A percentile compares a stretch with the other conserved stretches of the same genome.
These are phyloP conservation scores for Cossypha heuglini DNA, from an alignment of 2,797 vertebrate genomes.

Conservation along the genomic window DNA sequence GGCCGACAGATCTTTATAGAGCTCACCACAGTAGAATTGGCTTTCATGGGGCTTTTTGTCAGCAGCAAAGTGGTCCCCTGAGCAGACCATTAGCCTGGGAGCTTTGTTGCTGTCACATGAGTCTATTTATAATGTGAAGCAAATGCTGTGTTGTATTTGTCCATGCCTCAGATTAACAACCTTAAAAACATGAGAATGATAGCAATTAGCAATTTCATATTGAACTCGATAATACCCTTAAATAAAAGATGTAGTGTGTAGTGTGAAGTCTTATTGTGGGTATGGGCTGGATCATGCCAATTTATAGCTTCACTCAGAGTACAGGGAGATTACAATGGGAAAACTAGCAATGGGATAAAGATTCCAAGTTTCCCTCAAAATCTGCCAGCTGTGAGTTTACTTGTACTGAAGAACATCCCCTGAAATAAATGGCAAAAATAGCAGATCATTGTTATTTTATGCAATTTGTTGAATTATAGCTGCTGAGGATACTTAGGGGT, in stretches of 20 bases:
- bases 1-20: conserved; percentile 16
- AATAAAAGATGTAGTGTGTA: neutral
- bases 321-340: neutral
- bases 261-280: neutral
- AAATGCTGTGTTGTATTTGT: neutral
- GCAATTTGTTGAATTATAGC: neutral
- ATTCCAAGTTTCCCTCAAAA: neutral
- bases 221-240: neutral
- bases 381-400: neutral
- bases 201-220: neutral
- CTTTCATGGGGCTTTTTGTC: neutral
- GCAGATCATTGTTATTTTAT: neutral
- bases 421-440: neutral
- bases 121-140: neutral
- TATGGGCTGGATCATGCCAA: neutral
- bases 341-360: neutral
- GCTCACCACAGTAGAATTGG: neutral
- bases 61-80: conserved; percentile 13
- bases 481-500: neutral
- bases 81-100: neutral
- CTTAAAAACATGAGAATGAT: neutral
- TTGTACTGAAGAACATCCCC: neutral
- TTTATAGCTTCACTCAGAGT: neutral
- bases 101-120: neutral
- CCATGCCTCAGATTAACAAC: neutral